Conservation (phyloP, 2,888 invertebrate species). For the Pseudanteris insignis region DNA sequence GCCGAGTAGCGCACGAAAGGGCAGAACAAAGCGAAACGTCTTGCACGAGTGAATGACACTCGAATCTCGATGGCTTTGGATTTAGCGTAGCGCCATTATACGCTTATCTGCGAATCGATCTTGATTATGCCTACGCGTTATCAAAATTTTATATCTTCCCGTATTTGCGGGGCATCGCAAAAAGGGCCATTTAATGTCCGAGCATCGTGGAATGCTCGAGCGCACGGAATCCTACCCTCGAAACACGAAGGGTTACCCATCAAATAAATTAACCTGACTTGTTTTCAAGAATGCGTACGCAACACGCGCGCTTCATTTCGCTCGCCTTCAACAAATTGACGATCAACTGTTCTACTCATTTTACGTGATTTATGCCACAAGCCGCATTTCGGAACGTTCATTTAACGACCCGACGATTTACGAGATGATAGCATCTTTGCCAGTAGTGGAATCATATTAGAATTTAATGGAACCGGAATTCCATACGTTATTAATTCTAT, state of each 20-base stretch:
- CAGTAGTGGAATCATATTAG: constrained; percentile 34
- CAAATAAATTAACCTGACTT: constrained; percentile 43
- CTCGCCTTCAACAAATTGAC: constrained; percentile 36
- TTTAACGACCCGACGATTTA: constrained; percentile 29
- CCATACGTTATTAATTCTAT: constrained; percentile 24
- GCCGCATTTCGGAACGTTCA: constrained; percentile 24
- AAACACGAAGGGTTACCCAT: constrained; percentile 34
- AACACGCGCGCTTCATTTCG: constrained; percentile 18
- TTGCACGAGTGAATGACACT: constrained; percentile 34
- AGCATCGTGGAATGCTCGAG: constrained; percentile 28
- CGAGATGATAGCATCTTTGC: constrained; percentile 27
- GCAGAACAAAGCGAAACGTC: constrained; percentile 23
- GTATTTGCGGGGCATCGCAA: constrained; percentile 28
- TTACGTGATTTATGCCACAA: constrained; percentile 34
- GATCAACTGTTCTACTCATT: constrained; percentile 32
- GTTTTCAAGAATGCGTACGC: constrained; percentile 38
- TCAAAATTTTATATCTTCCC: constrained; percentile 44
- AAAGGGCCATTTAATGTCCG: constrained; percentile 38
- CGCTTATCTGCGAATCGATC: constrained; percentile 41
- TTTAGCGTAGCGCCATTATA: constrained; percentile 35
- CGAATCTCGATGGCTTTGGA: constrained; percentile 17
- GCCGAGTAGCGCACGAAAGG: constrained; percentile 2
- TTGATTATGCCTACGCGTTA: constrained; percentile 43
- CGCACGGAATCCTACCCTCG: constrained; percentile 29
- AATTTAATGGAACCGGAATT: constrained; percentile 16